Evolutionary conservation across 2,797 vertebrate species (phyloP).

Genomic region (Prionace glauca): DNA sequence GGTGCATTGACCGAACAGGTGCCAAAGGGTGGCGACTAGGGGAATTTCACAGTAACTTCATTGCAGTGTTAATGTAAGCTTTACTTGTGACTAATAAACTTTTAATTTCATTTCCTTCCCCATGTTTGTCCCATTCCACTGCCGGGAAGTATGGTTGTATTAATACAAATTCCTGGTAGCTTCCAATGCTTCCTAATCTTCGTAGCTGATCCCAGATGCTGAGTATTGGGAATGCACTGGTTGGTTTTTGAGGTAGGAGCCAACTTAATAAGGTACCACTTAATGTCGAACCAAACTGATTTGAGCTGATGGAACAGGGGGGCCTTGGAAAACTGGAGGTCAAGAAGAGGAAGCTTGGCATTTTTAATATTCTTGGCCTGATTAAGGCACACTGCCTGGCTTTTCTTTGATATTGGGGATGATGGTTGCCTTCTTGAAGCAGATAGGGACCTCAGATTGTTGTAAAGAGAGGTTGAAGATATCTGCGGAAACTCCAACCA

Average conservation of each 20-base stretch:
- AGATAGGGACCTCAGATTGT: no score
- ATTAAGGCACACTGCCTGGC: no score
- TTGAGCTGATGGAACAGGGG: not conserved
- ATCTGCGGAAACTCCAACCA: no score
- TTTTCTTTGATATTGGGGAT: no score
- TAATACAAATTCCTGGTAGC: not conserved
- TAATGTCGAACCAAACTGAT: not conserved
- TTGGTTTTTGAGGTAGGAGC: not conserved
- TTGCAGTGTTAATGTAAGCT: no score
- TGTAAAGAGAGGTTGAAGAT: no score
- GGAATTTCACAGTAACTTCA: no score
- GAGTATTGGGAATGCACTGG: not conserved
- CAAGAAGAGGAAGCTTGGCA: not conserved
- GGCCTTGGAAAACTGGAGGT: not conserved
- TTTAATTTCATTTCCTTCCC: not conserved
- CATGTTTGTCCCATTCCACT: not conserved
- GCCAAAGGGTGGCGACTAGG: no score
- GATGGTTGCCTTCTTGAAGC: no score
- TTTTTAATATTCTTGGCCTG: not conserved
- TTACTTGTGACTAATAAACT: no score
- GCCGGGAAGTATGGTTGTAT: not conserved
- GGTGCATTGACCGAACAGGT: no score
- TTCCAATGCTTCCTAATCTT: not conserved
- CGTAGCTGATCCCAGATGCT: not conserved
- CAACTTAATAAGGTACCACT: not conserved